Base-by-base conservation (phyloP, 1,140 invertebrate genomes). In the Dolichoris vasculosae region DNA sequence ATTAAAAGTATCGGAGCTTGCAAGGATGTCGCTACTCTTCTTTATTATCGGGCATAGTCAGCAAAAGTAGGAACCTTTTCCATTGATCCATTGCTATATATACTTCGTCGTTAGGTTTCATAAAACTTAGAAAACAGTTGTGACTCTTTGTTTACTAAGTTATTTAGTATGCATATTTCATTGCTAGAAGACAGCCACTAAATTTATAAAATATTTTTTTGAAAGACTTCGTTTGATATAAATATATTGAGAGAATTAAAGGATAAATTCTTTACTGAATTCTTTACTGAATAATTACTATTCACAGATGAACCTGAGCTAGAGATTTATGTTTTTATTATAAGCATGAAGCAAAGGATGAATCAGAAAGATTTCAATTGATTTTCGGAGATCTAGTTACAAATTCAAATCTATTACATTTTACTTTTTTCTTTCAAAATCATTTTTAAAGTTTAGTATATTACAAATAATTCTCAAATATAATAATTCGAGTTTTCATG, bases 251-350 rank as follows among this genome's bases (percentile, higher is more conserved):
- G 87, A 87, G 83, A 87, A 82, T 83, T 82, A 81, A 75, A 81
- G 86, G 88, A 89, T 89, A 90, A 90, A 91, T 89, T 90, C 89
- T 35, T 76, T 0, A 38, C 40, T 35, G 23, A 20, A 84, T 87
- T n/a, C n/a, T n/a, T n/a, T n/a, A n/a, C n/a, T 89, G 89, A 90
- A 89, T 90, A 88, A 87, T 87, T 86, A 26, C 30, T 26, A 76
- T 40, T 59, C 32, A 3, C 2, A 30, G 26, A 3, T 76, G 63
- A 86, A 87, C 55, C 38, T 26, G 83, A n/a, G 1, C 48, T 32
- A 30, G 73, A 51, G 59, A 71, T 84, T 84, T 43, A 32, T 81
- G 40, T 81, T 85, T 81, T 81, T 88, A 89, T 86, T 84, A 85
- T 63, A 81, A 80, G 46, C 77, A 9, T 73, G 69, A 83, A 82